Evolutionary conservation across 2,888 invertebrate species (phyloP), one percentile per base, ranked within the genome.

Genomic region (Drosophila cyrtoloma): DNA sequence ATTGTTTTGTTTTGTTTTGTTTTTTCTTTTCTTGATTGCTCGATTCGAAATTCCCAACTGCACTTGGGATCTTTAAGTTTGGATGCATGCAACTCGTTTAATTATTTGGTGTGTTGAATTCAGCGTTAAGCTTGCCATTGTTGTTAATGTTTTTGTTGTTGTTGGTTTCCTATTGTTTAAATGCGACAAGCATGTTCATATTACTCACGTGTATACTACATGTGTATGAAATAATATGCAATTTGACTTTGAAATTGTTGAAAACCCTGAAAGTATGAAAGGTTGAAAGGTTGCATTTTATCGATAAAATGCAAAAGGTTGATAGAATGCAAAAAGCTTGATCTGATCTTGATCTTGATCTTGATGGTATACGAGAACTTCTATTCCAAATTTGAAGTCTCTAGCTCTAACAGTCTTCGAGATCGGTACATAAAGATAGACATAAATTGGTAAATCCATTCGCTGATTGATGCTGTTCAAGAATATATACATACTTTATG

Each of bases 131-230:
- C 22, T 47, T 44, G 30, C 66, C 14, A 67, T 67, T 55, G 37
- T 47, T 47, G 47, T 47, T 22, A 22, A 14, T 64, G 7, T 6
- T 50, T 10, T n/a, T 39, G n/a, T 39, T 26, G 14, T 28, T 37
- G 2, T 35, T 50, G 12, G 16, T 47, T 26, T 74, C 39, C 52
- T 53, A 67, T 58, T 66, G n/a, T 67, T 62, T 35, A 61, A 30
- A 14, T 26, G 55, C 37, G 33, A 37, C 50, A 55, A 53, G 33
- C 32, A 47, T 66, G 58, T 37, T 63, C 28, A 63, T 33, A 12
- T 35, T 35, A 35, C 30, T 26, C 16, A 16, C 26, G 35, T 47
- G 26, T 39, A 9, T 42, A 14, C 32, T 32, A n/a, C 30, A 19
- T 6, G 16, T 50, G 9, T 28, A 14, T 47, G 26, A 19, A 19